These are phyloP conservation scores for Enhydra lutris DNA, from an alignment of 2,113 vertebrate genomes.

Conservation along the genomic window DNA sequence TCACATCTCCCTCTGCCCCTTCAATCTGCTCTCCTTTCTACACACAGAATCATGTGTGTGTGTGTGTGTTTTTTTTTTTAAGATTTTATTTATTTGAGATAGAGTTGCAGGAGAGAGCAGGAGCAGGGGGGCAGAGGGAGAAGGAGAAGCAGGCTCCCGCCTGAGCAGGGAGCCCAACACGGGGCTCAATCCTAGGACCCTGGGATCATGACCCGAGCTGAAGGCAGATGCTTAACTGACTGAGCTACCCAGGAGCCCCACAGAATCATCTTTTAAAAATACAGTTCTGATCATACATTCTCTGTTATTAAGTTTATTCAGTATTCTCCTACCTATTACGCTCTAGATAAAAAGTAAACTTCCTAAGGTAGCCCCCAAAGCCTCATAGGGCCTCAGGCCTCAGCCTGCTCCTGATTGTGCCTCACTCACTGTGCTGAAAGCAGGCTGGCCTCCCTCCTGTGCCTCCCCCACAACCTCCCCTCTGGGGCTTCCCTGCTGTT, in stretches of 20 bases:
- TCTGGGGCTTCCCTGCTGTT: neutral
- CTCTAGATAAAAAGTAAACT: neutral
- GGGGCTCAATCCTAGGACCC: neutral
- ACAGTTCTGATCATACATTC: neutral
- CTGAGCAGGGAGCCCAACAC: neutral
- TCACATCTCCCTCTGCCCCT: neutral
- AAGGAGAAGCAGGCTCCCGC: neutral
- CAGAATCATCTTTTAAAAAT: neutral
- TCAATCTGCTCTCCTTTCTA: constrained; percentile 57
- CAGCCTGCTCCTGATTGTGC: neutral
- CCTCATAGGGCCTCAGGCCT: neutral
- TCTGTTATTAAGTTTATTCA: constrained; percentile 9
- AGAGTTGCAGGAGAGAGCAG: neutral
- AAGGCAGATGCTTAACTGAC: neutral
- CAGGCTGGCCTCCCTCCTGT: accelerated
- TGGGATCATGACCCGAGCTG: neutral
- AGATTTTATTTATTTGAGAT: neutral
- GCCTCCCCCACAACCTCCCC: neutral
- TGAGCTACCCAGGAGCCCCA: neutral
- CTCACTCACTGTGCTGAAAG: neutral
- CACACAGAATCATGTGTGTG: constrained; percentile 16
- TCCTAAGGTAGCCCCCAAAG: neutral
- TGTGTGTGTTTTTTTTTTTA: too few species aligned
- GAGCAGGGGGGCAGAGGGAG: neutral
- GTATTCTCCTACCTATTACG: neutral